Percentiles rank a stretch among this genome's conserved stretches.
phyloP scores from a whole-genome alignment of 2,888 invertebrate species.

The Caenorhabditis wallacei region DNA sequence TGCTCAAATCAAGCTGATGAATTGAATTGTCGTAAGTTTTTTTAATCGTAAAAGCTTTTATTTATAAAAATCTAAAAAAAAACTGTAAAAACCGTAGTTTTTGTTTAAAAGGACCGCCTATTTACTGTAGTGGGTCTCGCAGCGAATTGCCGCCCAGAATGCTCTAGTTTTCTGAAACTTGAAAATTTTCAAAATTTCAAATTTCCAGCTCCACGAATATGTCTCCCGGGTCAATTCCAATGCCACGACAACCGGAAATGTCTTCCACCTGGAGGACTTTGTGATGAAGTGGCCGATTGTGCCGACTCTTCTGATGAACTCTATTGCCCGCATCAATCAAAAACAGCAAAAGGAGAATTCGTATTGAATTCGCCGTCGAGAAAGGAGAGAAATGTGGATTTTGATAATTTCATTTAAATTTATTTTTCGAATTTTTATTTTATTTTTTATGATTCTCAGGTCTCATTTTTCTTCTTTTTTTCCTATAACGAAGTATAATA shows the following conservation, averaged over 20 bases:
- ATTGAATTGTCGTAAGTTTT: conserved; percentile 77
- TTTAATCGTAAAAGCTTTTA: no score
- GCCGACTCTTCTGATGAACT: conserved; percentile 77
- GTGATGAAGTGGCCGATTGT: conserved; percentile 76
- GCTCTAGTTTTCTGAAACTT: no score
- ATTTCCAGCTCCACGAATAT: conserved; percentile 86
- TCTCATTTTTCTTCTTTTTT: conserved; percentile 12
- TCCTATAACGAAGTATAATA: background rate
- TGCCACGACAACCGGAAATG: conserved; percentile 90
- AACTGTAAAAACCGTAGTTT: no score
- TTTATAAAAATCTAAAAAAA: no score
- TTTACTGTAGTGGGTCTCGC: no score
- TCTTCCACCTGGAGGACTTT: conserved; percentile 71
- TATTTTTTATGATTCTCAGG: conserved; percentile 23
- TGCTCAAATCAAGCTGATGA: conserved; percentile 79
- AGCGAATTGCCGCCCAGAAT: no score
- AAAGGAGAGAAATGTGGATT: conserved; percentile 19
- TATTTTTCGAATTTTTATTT: background rate
- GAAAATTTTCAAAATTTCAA: background rate
- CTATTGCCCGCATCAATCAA: conserved; percentile 68
- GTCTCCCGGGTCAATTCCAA: conserved; percentile 94
- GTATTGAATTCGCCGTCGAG: conserved; percentile 25
- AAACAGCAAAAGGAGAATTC: conserved; percentile 16
- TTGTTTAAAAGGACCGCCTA: no score
- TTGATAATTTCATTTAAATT: background rate